These are phyloP conservation scores for Xiphydria camelus DNA, from an alignment of 2,888 invertebrate genomes.

Conservation along the genomic window DNA sequence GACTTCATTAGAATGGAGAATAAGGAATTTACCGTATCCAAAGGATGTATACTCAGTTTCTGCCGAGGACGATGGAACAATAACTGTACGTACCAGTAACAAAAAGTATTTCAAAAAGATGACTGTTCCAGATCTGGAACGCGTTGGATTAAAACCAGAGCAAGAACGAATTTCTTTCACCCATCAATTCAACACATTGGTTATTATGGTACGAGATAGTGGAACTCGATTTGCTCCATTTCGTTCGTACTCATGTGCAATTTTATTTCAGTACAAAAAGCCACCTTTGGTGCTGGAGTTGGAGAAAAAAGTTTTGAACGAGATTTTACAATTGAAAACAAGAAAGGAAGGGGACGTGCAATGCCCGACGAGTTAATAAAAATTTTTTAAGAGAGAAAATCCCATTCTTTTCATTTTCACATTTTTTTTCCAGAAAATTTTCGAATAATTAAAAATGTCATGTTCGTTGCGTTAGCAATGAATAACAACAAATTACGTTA, in stretches of 20 bases:
- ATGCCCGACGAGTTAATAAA: conserved; percentile 50
- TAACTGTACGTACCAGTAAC: conserved; percentile 74
- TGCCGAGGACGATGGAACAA: conserved; percentile 67
- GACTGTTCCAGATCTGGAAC: conserved; percentile 69
- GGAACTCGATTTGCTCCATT: conserved; percentile 17
- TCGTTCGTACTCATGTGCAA: conserved; percentile 2
- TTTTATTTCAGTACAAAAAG: conserved; percentile 72
- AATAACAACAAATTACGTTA: too few relatives aligned
- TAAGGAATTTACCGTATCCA: conserved; percentile 77
- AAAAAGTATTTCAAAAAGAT: conserved; percentile 82
- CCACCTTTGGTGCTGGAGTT: conserved; percentile 70
- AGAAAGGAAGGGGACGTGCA: conserved; percentile 47
- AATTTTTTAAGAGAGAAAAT: too few relatives aligned
- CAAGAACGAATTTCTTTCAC: conserved; percentile 69
- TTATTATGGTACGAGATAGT: conserved; percentile 75
- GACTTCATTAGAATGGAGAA: conserved; percentile 78
- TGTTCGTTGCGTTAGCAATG: too few relatives aligned
- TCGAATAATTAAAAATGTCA: too few relatives aligned
- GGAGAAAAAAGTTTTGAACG: conserved; percentile 63
- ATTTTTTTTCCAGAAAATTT: too few relatives aligned
- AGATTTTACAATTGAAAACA: conserved; percentile 43
- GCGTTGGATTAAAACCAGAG: conserved; percentile 65
- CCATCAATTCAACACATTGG: conserved; percentile 77
- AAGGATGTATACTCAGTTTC: conserved; percentile 72
- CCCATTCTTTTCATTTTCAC: too few relatives aligned